These are phyloP conservation scores for Morone saxatilis DNA, from an alignment of 2,113 vertebrate species.

Conservation along the genomic window DNA sequence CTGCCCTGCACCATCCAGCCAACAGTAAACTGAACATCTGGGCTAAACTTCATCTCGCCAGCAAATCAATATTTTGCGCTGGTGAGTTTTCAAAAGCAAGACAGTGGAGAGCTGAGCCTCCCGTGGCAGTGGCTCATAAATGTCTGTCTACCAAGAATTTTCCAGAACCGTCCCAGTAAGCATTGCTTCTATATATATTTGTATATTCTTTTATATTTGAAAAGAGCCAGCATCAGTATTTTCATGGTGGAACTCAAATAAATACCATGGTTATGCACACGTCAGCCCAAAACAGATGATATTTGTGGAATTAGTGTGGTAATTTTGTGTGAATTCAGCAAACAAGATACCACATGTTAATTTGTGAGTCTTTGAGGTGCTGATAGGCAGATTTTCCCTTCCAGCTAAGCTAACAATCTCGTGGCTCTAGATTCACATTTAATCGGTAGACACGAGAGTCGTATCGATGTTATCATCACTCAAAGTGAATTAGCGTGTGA, in stretches of 20 bases:
- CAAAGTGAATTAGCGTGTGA: background rate
- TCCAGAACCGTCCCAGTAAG: background rate
- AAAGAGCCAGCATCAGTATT: background rate
- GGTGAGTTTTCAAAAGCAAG: conserved; percentile 24
- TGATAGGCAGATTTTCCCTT: conserved; percentile 1
- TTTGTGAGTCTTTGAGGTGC: background rate
- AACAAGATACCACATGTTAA: conserved; percentile 7
- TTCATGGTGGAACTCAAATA: background rate
- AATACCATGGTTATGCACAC: background rate
- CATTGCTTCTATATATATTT: background rate
- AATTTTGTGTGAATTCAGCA: conserved; percentile 18
- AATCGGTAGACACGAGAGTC: conserved; percentile 1
- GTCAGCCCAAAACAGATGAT: background rate
- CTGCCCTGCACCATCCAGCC: conserved; percentile 10
- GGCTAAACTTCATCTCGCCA: conserved; percentile 6
- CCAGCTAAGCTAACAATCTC: background rate
- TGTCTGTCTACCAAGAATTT: conserved; percentile 9
- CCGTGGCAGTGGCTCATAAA: background rate
- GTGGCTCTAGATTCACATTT: conserved; percentile 17
- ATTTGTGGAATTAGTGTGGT: background rate
- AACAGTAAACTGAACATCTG: conserved; percentile 44
- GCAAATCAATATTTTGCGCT: conserved; percentile 32
- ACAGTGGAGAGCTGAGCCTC: background rate
- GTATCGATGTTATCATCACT: background rate
- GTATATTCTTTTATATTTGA: background rate